A percentile compares a stretch with the other conserved stretches of the same genome.
Conservation (phyloP, 2,797 vertebrate genomes). For the Crenichthys baileyi region DNA sequence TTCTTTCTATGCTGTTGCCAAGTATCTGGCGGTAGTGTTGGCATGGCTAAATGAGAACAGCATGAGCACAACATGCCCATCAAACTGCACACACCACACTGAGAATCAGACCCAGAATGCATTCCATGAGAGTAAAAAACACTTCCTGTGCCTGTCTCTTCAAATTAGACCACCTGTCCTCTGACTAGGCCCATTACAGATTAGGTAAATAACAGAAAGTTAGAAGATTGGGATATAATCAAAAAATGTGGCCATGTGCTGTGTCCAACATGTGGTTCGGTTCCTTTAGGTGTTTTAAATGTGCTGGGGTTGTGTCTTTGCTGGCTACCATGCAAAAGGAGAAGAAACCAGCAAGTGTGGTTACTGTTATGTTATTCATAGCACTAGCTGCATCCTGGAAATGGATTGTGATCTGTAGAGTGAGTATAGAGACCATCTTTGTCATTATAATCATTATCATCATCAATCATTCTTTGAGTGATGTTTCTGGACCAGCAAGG, state of each 20-base stretch:
- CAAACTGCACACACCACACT: slow-evolving; percentile 55
- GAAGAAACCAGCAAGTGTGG: slow-evolving; percentile 41
- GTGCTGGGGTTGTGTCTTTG: slow-evolving; percentile 13
- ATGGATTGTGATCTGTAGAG: slow-evolving; percentile 62
- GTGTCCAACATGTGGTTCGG: slow-evolving; percentile 56
- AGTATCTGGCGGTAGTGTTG: slow-evolving; percentile 68
- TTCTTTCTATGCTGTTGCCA: slow-evolving; percentile 66
- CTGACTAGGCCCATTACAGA: slow-evolving; percentile 35
- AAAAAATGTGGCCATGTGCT: slow-evolving; percentile 39
- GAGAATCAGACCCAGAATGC: slow-evolving; percentile 42
- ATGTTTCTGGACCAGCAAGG: slow-evolving; percentile 34
- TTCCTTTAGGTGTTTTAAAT: slow-evolving; percentile 18
- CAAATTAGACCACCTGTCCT: slow-evolving; percentile 63
- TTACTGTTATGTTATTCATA: slow-evolving; percentile 68
- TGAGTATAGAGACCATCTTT: slow-evolving; percentile 64
- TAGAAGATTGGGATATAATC: slow-evolving; percentile 40
- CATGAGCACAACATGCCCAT: slow-evolving; percentile 65
- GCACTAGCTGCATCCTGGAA: slow-evolving; percentile 66
- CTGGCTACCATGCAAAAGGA: slow-evolving; percentile 29
- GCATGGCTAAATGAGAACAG: slow-evolving; percentile 73
- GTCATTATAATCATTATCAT: slow-evolving; percentile 77
- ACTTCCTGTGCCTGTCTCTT: slow-evolving; percentile 62
- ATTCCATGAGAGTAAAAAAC: slow-evolving; percentile 51
- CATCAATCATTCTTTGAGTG: slow-evolving; percentile 71
- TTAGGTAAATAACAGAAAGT: slow-evolving; percentile 27